phyloP scores from a whole-genome alignment of 2,113 vertebrate genomes.

The Dascyllus trimaculatus region DNA sequence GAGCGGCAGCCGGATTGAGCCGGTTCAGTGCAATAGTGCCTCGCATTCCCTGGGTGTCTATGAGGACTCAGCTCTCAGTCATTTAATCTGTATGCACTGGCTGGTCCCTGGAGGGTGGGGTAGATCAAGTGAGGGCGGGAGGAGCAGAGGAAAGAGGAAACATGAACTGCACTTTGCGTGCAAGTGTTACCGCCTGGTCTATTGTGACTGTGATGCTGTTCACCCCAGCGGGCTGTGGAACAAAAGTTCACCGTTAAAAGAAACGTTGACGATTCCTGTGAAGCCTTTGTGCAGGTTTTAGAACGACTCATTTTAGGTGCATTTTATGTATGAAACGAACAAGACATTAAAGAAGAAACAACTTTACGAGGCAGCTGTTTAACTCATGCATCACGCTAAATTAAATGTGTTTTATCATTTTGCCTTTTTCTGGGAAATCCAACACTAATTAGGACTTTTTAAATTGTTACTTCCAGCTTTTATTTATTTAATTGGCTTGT shows the following conservation, averaged over 20 bases:
- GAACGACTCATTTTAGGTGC: neutral
- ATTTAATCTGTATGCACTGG: constrained; percentile 72
- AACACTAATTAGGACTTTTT: neutral
- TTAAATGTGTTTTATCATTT: neutral
- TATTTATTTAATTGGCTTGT: neutral
- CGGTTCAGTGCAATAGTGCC: constrained; percentile 70
- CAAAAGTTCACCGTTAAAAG: constrained; percentile 6
- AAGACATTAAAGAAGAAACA: constrained; percentile 1
- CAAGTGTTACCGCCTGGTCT: constrained; percentile 13
- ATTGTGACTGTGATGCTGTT: constrained; percentile 20
- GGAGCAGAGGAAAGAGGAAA: constrained; percentile 57
- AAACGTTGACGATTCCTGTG: neutral
- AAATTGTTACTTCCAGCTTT: neutral
- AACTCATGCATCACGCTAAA: neutral
- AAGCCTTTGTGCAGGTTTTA: constrained; percentile 3
- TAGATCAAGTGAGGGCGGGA: neutral
- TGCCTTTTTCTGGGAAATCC: constrained; percentile 36
- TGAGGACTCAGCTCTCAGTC: constrained; percentile 55
- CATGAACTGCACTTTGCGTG: constrained; percentile 52
- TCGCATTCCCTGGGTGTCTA: constrained; percentile 41
- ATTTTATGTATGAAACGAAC: neutral
- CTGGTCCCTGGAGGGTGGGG: constrained; percentile 18
- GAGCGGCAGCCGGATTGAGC: constrained; percentile 62
- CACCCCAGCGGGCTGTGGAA: constrained; percentile 38
- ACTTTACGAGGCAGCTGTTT: neutral